phyloP scores from a whole-genome alignment of 53 echinoderm and acorn worm species.

The Crossaster papposus region DNA sequence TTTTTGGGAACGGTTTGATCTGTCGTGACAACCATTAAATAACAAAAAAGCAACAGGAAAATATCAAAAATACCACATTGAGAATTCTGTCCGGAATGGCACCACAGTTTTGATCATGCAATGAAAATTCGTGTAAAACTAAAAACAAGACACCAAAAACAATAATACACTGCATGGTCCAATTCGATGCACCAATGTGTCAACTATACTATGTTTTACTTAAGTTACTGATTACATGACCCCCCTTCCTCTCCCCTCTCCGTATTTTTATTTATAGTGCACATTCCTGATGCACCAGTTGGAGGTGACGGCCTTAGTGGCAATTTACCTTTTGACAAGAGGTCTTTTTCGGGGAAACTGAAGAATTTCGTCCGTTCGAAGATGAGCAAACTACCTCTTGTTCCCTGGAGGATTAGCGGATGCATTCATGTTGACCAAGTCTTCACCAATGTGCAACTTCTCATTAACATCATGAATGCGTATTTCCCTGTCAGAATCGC shows the following conservation, averaged over 20 bases:
- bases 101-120: no score
- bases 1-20: no score
- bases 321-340: slow-evolving; percentile 8
- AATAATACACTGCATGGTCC: no score
- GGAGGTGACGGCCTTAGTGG: background rate
- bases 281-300: background rate
- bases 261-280: background rate
- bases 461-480: slow-evolving; percentile 56
- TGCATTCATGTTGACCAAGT: slow-evolving; percentile 52
- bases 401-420: slow-evolving; percentile 64
- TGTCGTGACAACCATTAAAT: no score
- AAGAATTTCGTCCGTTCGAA: slow-evolving; percentile 35
- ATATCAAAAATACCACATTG: no score
- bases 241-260: background rate
- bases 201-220: no score
- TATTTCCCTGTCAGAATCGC: slow-evolving; percentile 54
- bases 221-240: no score
- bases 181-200: no score
- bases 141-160: no score
- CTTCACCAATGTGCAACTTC: slow-evolving; percentile 70
- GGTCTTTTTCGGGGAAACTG: slow-evolving; percentile 16
- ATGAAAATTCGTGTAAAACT: no score
- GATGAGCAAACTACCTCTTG: slow-evolving; percentile 64
- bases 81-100: no score
- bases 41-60: no score